Evolutionary conservation across 2,888 invertebrate genomes (phyloP).

Genomic region (Pterostichus madidus): DNA sequence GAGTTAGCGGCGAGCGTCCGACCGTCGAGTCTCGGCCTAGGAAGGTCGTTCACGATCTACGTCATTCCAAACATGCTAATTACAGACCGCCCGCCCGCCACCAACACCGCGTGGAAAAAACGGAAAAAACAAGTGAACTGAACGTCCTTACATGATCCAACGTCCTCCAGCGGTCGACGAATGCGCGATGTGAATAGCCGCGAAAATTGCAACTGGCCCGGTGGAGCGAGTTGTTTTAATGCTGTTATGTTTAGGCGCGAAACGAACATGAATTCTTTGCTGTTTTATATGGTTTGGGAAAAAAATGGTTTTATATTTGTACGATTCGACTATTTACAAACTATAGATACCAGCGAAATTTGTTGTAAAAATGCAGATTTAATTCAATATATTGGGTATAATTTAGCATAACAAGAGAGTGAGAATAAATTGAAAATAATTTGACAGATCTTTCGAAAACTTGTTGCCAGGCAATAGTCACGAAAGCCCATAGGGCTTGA

Average conservation of each 20-base stretch:
- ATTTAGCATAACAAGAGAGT: too few species aligned
- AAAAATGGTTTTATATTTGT: too few species aligned
- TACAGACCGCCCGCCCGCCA: neutral
- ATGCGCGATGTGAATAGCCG: slow-evolving; percentile 11
- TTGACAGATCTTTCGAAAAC: too few species aligned
- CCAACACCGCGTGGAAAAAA: slow-evolving; percentile 6
- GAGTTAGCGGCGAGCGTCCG: slow-evolving; percentile 25
- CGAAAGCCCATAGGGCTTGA: too few species aligned
- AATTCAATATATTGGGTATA: too few species aligned
- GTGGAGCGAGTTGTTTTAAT: neutral
- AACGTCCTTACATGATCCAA: slow-evolving; percentile 39
- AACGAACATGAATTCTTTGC: too few species aligned
- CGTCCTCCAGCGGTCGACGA: slow-evolving; percentile 38
- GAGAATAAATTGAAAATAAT: too few species aligned
- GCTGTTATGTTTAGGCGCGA: neutral
- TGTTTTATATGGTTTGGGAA: too few species aligned
- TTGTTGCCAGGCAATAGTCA: too few species aligned
- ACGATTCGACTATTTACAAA: too few species aligned
- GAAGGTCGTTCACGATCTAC: slow-evolving; percentile 64
- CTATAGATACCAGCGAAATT: too few species aligned
- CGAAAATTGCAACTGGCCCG: neutral
- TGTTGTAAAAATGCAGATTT: too few species aligned
- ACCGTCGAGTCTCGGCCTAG: slow-evolving; percentile 57
- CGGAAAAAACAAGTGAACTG: slow-evolving; percentile 41
- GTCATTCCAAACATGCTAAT: slow-evolving; percentile 64